Conservation (phyloP, 37 sponge, comb jelly and placozoan species). For the Dysidea cf. avara region DNA sequence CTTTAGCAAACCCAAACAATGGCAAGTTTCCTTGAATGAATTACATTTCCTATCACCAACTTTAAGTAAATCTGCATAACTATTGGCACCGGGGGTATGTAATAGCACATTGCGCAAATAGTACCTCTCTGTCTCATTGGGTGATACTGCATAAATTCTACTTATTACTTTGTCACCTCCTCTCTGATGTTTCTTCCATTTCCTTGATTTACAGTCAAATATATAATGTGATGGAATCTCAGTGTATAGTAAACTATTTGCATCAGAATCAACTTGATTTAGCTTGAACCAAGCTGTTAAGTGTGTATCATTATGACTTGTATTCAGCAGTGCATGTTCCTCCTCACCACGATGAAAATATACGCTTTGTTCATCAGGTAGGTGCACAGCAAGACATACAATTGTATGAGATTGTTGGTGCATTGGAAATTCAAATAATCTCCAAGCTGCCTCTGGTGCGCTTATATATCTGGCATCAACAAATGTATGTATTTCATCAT, state of each 20-base stretch:
- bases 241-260: too few relatives aligned
- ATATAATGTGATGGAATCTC: not conserved
- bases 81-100: not conserved
- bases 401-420: not conserved
- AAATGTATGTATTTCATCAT: not conserved
- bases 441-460: not conserved
- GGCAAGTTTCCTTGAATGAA: slow-evolving; percentile 1
- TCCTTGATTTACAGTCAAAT: too few relatives aligned
- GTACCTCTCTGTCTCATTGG: too few relatives aligned
- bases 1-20: not conserved
- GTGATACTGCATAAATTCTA: too few relatives aligned
- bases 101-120: too few relatives aligned
- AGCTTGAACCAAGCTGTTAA: too few relatives aligned
- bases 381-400: not conserved
- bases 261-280: too few relatives aligned
- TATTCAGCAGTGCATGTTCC: too few relatives aligned
- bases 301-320: too few relatives aligned
- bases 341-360: not conserved
- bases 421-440: not conserved
- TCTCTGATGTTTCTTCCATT: too few relatives aligned
- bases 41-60: not conserved
- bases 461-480: not conserved
- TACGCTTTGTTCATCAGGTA: not conserved
- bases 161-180: too few relatives aligned
- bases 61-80: slow-evolving; percentile 1